Conservation (phyloP, 2,797 vertebrate species). For the Lithobates sylvaticus region DNA sequence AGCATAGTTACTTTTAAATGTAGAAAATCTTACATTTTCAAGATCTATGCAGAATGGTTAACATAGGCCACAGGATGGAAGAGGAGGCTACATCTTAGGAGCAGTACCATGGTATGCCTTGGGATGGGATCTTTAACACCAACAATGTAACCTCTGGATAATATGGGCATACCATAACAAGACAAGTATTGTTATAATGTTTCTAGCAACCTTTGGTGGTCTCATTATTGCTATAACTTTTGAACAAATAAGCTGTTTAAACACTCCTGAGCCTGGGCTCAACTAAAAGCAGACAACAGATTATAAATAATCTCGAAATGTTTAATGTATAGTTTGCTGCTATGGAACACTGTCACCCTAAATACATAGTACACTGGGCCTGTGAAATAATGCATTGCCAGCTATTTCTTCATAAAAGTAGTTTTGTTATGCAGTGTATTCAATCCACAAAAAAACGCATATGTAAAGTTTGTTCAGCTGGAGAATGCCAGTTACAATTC, state of each 20-base stretch:
- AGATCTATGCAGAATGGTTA: no score
- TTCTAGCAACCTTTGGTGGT: constrained; percentile 33
- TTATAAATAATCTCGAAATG: constrained; percentile 6
- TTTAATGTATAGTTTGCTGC: constrained; percentile 28
- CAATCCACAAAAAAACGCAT: constrained; percentile 33
- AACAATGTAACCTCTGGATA: no score
- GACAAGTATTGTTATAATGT: not conserved
- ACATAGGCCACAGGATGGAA: no score
- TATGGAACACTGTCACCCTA: not conserved
- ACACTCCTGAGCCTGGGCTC: not conserved
- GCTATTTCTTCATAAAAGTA: constrained; percentile 48
- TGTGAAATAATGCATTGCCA: constrained; percentile 43
- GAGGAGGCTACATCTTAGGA: no score
- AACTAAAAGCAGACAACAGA: constrained; percentile 17
- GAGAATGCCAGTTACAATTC: constrained; percentile 53
- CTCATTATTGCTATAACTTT: not conserved
- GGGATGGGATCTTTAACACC: no score
- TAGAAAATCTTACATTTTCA: no score
- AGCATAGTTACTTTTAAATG: no score
- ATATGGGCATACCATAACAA: constrained; percentile 1
- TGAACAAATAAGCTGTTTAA: constrained; percentile 18
- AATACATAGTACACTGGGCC: not conserved
- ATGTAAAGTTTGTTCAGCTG: constrained; percentile 57
- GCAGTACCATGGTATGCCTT: no score
- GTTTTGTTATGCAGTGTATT: constrained; percentile 38